Evolutionary conservation across 1,140 invertebrate genomes (phyloP).

Genomic region (Brachionus sp.): DNA sequence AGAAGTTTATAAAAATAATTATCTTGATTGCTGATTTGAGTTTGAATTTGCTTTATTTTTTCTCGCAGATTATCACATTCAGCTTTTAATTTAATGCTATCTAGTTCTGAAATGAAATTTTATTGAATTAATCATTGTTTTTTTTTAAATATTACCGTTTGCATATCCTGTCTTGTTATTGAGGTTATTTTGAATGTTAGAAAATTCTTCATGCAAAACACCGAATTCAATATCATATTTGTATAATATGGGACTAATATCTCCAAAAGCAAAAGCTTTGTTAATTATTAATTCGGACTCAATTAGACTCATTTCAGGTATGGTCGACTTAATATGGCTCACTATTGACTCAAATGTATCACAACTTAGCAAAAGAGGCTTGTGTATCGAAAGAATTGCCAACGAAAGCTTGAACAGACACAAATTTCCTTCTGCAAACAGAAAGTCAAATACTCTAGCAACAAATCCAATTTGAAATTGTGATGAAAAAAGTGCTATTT

Average conservation of each 20-base stretch:
- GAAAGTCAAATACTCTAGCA: conserved; percentile 34
- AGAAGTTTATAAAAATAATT: not conserved
- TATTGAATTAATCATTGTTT: not conserved
- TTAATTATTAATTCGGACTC: conserved; percentile 40
- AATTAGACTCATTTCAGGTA: conserved; percentile 45
- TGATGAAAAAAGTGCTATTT: conserved; percentile 3
- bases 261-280: not conserved
- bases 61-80: conserved; percentile 21
- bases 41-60: not conserved
- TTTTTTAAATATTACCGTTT: not conserved
- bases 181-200: not conserved
- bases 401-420: conserved; percentile 15
- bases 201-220: conserved; percentile 32
- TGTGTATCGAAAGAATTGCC: conserved; percentile 12
- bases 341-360: conserved; percentile 32
- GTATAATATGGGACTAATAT: not conserved
- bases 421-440: not conserved
- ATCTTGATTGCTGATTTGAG: conserved; percentile 29
- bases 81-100: conserved; percentile 10
- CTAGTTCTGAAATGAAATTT: not conserved
- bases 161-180: not conserved
- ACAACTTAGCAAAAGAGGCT: conserved; percentile 24
- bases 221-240: conserved; percentile 35
- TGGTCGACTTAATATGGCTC: conserved; percentile 16
- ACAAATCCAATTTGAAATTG: conserved; percentile 41